Base-by-base conservation (phyloP, 2,888 invertebrate species). In the Parasteatoda lunata region DNA sequence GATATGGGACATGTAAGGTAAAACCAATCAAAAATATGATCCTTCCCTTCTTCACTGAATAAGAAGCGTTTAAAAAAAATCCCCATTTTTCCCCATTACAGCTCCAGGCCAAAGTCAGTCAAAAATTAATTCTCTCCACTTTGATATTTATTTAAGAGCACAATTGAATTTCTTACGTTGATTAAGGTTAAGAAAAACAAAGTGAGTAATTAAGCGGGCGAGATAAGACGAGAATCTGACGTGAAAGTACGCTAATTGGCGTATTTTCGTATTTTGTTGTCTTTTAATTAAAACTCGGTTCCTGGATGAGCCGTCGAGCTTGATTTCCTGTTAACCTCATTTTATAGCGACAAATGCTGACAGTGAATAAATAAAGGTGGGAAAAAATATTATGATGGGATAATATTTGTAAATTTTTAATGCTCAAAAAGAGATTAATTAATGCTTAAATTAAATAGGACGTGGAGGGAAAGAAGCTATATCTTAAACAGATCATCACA, bases 271-370 rank as follows among this genome's bases (percentile, higher is more conserved):
- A 84, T 79, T 79, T 75, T 69, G 79, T 75, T 84, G 78, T 84
- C 77, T 78, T 84, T 84, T 84, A 84, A 84, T 84, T 84, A 84
- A 84, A 84, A 79, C 52, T 73, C 52, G 64, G 45, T 64, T 84
- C 30, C 30, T 30, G 30, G 84, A 84, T 79, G 78, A 84, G 79
- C 73, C 59, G 78, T 84, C 73, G 51, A 69, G 47, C 59, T 59
- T 69, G 72, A 73, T 78, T 84, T 79, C 64, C 64, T 45, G 78
- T 13, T 78, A 69, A 69, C 48, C 73, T 77, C 75, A 78, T 71
- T 84, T 84, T 79, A 13, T 52, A 49, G 45, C 68, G 59, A 73
- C 54, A 72, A 68, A 70, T n/a, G 51, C 72, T 77, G 76, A 82
- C 70, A 82, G 76, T 54, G 9, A 68, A 45, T 77, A n/a, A 68